phyloP scores from a whole-genome alignment of 2,888 invertebrate species.

The Clitarchus hookeri region DNA sequence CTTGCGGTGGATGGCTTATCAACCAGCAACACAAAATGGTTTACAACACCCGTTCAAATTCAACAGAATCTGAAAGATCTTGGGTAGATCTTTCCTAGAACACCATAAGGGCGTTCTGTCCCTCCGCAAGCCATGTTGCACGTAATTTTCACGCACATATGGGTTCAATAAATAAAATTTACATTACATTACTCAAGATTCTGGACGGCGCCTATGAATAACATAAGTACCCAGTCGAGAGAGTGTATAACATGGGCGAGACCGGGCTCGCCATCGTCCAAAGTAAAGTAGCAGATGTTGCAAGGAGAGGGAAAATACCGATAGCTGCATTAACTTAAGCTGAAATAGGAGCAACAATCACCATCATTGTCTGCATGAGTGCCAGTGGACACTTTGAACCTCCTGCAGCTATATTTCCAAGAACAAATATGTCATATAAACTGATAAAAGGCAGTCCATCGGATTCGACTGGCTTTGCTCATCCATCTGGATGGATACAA shows the following conservation, averaged over 20 bases:
- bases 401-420: slow-evolving; percentile 26
- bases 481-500: slow-evolving; percentile 29
- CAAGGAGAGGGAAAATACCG: slow-evolving; percentile 29
- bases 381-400: slow-evolving; percentile 27
- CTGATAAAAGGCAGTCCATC: slow-evolving; percentile 24
- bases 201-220: background rate
- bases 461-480: slow-evolving; percentile 21
- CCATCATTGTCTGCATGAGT: slow-evolving; percentile 30
- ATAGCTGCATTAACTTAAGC: slow-evolving; percentile 27
- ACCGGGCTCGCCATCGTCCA: slow-evolving; percentile 31
- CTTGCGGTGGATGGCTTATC: slow-evolving; percentile 19
- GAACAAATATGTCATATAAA: slow-evolving; percentile 18
- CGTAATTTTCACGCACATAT: slow-evolving; percentile 20
- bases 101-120: background rate
- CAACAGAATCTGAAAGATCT: background rate
- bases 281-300: slow-evolving; percentile 31
- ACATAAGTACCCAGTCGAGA: slow-evolving; percentile 22
- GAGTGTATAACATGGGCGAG: slow-evolving; percentile 29
- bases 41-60: background rate
- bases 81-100: background rate
- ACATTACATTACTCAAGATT: slow-evolving; percentile 24
- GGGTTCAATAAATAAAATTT: slow-evolving; percentile 30
- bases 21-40: background rate
- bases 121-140: no score
- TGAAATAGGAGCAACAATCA: slow-evolving; percentile 23